Evolutionary conservation across 2,113 vertebrate genomes (phyloP).

Genomic region (Orthonyx spaldingii): DNA sequence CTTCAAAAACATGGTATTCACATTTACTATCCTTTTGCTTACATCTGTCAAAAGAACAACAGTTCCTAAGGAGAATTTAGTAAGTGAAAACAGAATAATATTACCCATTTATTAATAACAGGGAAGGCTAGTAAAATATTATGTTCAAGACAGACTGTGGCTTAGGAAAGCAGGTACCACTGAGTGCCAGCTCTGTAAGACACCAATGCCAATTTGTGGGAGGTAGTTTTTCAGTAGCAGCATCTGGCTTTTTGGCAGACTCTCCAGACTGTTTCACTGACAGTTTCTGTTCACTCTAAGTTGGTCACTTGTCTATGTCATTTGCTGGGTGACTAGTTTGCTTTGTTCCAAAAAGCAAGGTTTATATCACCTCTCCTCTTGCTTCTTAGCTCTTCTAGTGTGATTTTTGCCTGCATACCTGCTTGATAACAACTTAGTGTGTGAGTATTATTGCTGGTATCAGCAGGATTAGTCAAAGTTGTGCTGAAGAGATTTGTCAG

Average conservation of each 20-base stretch:
- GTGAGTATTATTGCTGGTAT: not conserved
- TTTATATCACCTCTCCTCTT: not conserved
- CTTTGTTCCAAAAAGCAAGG: not conserved
- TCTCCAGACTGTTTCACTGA: slow-evolving; percentile 40
- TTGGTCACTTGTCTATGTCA: slow-evolving; percentile 35
- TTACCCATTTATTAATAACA: not conserved
- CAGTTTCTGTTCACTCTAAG: slow-evolving; percentile 4
- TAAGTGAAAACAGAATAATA: not conserved
- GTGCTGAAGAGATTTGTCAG: not conserved
- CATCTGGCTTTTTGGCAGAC: slow-evolving; percentile 67
- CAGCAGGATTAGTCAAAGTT: not conserved
- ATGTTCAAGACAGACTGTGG: not conserved
- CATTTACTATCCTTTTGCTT: not conserved
- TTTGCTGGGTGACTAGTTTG: not conserved
- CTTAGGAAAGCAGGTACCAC: slow-evolving; percentile 12
- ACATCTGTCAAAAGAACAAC: not conserved
- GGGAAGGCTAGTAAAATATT: slow-evolving; percentile 20
- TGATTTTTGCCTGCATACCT: not conserved
- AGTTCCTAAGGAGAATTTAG: not conserved
- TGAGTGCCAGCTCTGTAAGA: slow-evolving; percentile 19
- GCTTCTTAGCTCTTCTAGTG: not conserved
- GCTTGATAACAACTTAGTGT: not conserved
- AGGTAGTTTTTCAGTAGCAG: slow-evolving; percentile 60
- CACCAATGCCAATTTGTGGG: slow-evolving; percentile 34
- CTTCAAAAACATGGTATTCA: not conserved